Evolutionary conservation across 2,797 vertebrate genomes (phyloP), one percentile per base, ranked within the genome.

Genomic region (Sorex maritimensis): DNA sequence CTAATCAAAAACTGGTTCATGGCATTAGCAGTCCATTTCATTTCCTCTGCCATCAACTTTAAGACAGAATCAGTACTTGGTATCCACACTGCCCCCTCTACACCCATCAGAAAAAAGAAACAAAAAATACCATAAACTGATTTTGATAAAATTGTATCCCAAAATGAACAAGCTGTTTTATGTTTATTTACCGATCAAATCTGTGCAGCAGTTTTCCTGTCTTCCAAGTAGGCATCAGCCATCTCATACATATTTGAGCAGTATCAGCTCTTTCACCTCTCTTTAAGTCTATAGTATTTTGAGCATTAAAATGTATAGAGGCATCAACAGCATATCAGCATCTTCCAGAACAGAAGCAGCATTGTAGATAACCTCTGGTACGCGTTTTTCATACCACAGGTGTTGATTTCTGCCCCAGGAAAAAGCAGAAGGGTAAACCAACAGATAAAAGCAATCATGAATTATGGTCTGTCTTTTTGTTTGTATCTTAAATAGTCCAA

Each of bases 321-420:
- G 74, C 84, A 86, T 93, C 94, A 92, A 92, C 41, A 49, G 79
- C 41, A 41, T 13, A 72, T 83, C 89, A 95, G 89, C 93, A 65
- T 94, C 93, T 94, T 92, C 91, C 87, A 55, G 77, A 89, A 82
- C 78, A 82, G 81, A 92, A 91, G 38, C 52, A 93, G 93, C 63
- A 46, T 44, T 19, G 5, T 23, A 49, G 63, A 81, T 55, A 44
- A 52, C 67, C 58, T 44, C 30, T 21, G 49, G 21, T 71, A 52
- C 77, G 30, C 73, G 77, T 49, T 95, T 95, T 97, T 95, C 71
- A 89, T 93, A 95, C 10, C n/a, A 75, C 80, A 91, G 81, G 91
- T 96, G 93, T 90, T 81, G 46, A 86, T 83, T 92, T 95, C 55
- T 95, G 73, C 75, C 67, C 38, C 24, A 63, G 81, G 75, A 95